Percentiles rank a stretch among this genome's conserved stretches.
phyloP scores from a whole-genome alignment of 2,888 invertebrate species.

The Scaptomyza cyrtandrae region DNA sequence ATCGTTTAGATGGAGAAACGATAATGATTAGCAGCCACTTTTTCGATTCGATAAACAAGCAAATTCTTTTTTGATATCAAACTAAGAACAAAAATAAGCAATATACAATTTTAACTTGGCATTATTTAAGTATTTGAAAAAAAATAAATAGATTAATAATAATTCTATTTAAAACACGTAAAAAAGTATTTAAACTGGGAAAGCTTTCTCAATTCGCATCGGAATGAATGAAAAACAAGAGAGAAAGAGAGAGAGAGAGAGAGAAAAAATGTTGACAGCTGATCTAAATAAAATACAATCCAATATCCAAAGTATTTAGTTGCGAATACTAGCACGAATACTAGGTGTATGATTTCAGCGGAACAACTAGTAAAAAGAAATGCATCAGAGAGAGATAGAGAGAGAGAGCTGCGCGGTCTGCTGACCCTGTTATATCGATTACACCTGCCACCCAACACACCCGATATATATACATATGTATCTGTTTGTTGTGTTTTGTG shows the following conservation, averaged over 20 bases:
- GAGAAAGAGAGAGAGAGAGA: too few species aligned
- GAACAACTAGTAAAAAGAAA: slow-evolving; percentile 35
- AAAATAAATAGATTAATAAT: background rate
- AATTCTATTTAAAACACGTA: background rate
- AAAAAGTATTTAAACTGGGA: too few species aligned
- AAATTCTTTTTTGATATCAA: too few species aligned
- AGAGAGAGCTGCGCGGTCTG: slow-evolving; percentile 53
- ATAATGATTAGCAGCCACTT: too few species aligned
- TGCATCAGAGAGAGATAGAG: slow-evolving; percentile 39
- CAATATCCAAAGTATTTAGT: background rate
- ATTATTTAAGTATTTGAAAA: too few species aligned
- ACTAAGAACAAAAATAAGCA: too few species aligned
- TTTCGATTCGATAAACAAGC: too few species aligned
- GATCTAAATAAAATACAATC: background rate
- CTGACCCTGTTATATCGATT: slow-evolving; percentile 55
- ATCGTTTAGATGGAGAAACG: too few species aligned
- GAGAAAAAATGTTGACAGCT: background rate
- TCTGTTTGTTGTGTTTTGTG: slow-evolving; percentile 16
- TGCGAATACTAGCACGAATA: slow-evolving; percentile 6
- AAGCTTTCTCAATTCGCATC: background rate
- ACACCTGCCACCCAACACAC: slow-evolving; percentile 36
- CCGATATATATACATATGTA: background rate
- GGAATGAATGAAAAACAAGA: background rate
- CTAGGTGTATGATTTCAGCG: slow-evolving; percentile 14
- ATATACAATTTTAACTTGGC: too few species aligned